phyloP scores from a whole-genome alignment of 2,113 vertebrate species.

The Meriones unguiculatus region DNA sequence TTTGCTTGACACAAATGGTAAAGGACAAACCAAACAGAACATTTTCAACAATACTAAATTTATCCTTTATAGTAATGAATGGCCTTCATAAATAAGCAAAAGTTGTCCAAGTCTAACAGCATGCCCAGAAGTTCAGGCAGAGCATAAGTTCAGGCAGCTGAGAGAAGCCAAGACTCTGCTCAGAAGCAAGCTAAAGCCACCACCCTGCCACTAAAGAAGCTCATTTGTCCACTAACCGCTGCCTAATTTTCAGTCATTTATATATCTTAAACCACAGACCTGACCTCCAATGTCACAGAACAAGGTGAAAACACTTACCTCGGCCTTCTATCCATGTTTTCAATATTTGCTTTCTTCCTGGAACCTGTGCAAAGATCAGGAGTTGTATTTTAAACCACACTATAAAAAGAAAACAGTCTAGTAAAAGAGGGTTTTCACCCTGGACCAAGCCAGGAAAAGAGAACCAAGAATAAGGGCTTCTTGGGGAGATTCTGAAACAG shows the following conservation, averaged over 20 bases:
- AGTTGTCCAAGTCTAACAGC: neutral
- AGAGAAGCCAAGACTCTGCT: neutral
- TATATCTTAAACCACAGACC: neutral
- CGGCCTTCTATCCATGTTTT: conserved; percentile 44
- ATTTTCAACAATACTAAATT: neutral
- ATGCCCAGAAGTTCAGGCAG: conserved; percentile 25
- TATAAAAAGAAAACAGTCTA: neutral
- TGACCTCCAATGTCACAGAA: neutral
- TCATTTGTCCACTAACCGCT: neutral
- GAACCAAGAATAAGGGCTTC: neutral
- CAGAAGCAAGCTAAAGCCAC: neutral
- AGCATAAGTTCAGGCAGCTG: neutral
- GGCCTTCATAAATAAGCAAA: neutral
- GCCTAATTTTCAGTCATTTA: conserved; percentile 6
- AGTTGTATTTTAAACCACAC: conserved; percentile 34
- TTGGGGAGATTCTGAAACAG: neutral
- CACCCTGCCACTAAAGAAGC: neutral
- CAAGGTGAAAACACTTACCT: neutral
- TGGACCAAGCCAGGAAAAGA: neutral
- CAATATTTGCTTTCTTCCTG: neutral
- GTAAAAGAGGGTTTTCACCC: neutral
- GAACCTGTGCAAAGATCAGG: neutral
- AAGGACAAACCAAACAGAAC: neutral
- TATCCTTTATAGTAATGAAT: neutral
- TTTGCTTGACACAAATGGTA: neutral